Percentiles rank a stretch among this genome's conserved stretches.
Conservation (phyloP, 1,140 invertebrate species). For the Trissolcus basalis region DNA sequence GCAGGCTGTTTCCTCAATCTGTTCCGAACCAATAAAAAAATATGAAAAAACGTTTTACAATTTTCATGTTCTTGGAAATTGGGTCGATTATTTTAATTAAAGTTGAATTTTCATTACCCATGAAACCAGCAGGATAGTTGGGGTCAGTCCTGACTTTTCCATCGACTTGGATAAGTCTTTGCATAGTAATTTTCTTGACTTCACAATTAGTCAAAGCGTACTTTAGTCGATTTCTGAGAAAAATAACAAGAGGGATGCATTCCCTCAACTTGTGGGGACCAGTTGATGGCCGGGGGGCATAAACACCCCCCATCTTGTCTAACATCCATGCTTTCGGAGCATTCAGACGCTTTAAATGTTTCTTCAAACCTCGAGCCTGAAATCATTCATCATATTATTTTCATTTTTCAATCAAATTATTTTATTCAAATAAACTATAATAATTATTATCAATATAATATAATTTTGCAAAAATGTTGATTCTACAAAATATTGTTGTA, state of each 20-base stretch:
- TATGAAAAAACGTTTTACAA: too few species aligned
- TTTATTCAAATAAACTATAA: too few species aligned
- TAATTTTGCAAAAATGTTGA: too few species aligned
- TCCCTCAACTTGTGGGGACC: slow-evolving; percentile 99
- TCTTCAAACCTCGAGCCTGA: slow-evolving; percentile 97
- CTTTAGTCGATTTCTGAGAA: slow-evolving; percentile 97
- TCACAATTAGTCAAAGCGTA: slow-evolving; percentile 98
- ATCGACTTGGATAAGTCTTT: slow-evolving; percentile 98
- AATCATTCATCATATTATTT: too few species aligned
- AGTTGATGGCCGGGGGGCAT: slow-evolving; percentile 95
- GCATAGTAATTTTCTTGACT: slow-evolving; percentile 98
- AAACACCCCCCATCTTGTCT: slow-evolving; percentile 98
- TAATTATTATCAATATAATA: too few species aligned
- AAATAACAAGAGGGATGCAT: slow-evolving; percentile 96
- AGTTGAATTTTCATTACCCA: slow-evolving; percentile 83
- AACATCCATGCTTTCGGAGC: slow-evolving; percentile 99
- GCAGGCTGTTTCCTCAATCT: too few species aligned
- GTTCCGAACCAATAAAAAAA: too few species aligned
- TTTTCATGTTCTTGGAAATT: not conserved
- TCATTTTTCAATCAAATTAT: too few species aligned
- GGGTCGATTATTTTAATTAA: not conserved
- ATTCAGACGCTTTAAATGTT: slow-evolving; percentile 99
- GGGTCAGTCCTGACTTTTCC: slow-evolving; percentile 98
- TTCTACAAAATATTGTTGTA: too few species aligned
- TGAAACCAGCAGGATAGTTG: slow-evolving; percentile 98